Evolutionary conservation across 2,113 vertebrate genomes (phyloP).

Genomic region (Triplophysa siluroides): DNA sequence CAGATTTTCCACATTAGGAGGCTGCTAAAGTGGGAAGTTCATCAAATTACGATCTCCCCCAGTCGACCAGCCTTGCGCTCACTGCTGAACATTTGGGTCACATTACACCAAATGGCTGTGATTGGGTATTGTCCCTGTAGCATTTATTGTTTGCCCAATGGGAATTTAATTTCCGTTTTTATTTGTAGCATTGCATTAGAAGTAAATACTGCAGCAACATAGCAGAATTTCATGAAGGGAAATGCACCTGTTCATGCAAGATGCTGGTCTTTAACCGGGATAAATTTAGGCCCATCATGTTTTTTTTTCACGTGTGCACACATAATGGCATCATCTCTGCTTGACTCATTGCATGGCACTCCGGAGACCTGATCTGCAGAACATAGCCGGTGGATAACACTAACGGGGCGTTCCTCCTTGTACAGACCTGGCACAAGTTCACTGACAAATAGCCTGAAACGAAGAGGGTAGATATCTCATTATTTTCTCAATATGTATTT

Average conservation of each 20-base stretch:
- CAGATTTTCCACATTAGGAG: conserved; percentile 65
- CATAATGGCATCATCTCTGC: background rate
- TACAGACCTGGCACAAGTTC: conserved; percentile 12
- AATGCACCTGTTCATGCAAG: conserved; percentile 7
- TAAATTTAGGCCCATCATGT: conserved; percentile 15
- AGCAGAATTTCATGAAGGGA: background rate
- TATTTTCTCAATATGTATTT: conserved; percentile 31
- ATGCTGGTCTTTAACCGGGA: background rate
- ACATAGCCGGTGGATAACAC: background rate
- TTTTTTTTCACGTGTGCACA: background rate
- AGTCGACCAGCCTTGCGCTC: conserved; percentile 7
- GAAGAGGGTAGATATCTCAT: conserved; percentile 31
- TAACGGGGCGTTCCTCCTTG: conserved; percentile 2
- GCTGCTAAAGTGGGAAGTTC: conserved; percentile 55
- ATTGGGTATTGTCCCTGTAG: background rate
- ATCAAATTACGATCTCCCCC: conserved; percentile 44
- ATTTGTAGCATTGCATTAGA: background rate
- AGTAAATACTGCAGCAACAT: background rate
- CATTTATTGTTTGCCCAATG: background rate
- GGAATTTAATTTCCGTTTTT: background rate
- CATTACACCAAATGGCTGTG: background rate
- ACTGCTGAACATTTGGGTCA: conserved; percentile 28
- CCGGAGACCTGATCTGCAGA: conserved; percentile 1
- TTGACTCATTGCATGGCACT: background rate
- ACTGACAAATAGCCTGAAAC: conserved; percentile 32